These are phyloP conservation scores for Spodoptera picta DNA, from an alignment of 2,888 invertebrate genomes.

Conservation along the genomic window DNA sequence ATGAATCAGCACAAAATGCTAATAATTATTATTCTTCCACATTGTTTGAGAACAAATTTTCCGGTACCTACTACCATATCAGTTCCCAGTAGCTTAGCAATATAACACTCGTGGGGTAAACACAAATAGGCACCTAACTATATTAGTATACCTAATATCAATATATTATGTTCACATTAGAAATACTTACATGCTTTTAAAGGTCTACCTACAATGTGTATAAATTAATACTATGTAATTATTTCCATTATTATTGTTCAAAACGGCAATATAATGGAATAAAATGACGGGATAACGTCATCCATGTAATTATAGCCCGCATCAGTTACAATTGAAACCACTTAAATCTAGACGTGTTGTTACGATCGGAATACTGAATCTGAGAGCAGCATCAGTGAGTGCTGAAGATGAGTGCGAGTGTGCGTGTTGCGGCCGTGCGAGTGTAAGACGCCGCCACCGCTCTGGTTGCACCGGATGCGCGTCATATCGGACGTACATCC, in stretches of 20 bases:
- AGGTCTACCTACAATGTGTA: background rate
- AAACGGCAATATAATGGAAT: constrained; percentile 38
- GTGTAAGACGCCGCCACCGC: constrained; percentile 35
- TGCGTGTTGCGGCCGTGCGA: constrained; percentile 31
- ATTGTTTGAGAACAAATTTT: background rate
- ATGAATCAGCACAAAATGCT: too few species aligned
- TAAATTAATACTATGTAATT: constrained; percentile 7
- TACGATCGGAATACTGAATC: constrained; percentile 49
- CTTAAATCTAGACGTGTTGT: constrained; percentile 52
- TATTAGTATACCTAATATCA: background rate
- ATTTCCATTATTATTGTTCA: constrained; percentile 18
- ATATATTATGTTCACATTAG: background rate
- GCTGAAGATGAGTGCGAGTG: constrained; percentile 5
- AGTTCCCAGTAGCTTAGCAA: too few species aligned
- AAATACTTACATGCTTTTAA: background rate
- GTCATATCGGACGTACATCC: constrained; percentile 85
- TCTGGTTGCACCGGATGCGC: constrained; percentile 73
- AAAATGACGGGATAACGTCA: constrained; percentile 39
- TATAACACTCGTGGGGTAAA: background rate
- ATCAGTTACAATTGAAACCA: constrained; percentile 56
- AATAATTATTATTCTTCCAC: background rate
- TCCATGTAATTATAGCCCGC: constrained; percentile 50
- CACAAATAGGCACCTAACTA: background rate
- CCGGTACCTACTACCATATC: background rate
- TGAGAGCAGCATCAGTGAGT: constrained; percentile 48